Base-by-base conservation (phyloP, 2,888 invertebrate species). In the Polylopha cassiicola region DNA sequence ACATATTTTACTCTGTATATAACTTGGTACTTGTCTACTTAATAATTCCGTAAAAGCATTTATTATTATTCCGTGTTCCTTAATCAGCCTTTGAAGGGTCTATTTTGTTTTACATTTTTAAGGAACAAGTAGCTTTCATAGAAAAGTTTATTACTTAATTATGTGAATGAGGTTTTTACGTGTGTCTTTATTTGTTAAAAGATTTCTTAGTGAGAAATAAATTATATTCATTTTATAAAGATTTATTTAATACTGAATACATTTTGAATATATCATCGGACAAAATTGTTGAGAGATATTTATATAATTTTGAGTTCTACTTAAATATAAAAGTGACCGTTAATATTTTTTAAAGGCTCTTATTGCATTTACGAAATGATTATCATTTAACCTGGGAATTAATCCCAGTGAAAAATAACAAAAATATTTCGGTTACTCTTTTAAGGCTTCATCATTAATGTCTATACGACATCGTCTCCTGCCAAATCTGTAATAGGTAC, bases 41-140 rank as follows among this genome's bases (percentile, higher is more conserved):
- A 58, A 60, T 61, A 59, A 78, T 78, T 78, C 78, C 78, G 58
- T 51, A 31, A 58, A 68, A 66, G 79, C 79, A 79, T 79, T 79
- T 79, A 79, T 60, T 39, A 39, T 44, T 41, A 53, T n/a, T n/a
- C n/a, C n/a, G n/a, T 50, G 51, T 58, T 53, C 50, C 54, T 57
- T 38, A 39, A 50, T 43, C n/a, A n/a, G n/a, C 48, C 33, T 51
- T 44, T 37, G 45, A 51, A 49, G 39, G 47, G 10, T 23, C 39
- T 50, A 50, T 53, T 46, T 49, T 46, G 43, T 50, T 41, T 33
- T 51, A n/a, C n/a, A n/a, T 48, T 47, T 44, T 21, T 37, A 28
- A 20, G 32, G 18, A 30, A 34, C 27, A 23, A 32, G 21, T 29
- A 31, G 21, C 36, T 39, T 39, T 46, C 39, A 43, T 38, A 39